These are phyloP conservation scores for Parascotia fuliginaria DNA, from an alignment of 2,888 invertebrate species.

Conservation along the genomic window DNA sequence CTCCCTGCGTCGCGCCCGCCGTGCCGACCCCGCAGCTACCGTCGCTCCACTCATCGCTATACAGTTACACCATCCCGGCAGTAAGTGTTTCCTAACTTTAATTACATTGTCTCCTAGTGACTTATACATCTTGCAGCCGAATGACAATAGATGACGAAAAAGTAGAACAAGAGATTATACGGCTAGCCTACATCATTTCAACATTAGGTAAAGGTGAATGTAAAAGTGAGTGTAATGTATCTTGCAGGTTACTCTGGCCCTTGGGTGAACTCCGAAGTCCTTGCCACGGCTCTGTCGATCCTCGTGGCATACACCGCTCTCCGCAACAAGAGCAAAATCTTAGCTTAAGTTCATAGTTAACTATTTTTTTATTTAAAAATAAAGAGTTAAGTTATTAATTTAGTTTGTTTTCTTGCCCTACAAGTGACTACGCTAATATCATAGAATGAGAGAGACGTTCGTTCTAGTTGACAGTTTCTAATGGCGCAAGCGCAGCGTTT, in stretches of 20 bases:
- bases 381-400: slow-evolving; percentile 58
- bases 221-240: no score
- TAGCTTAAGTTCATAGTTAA: slow-evolving; percentile 81
- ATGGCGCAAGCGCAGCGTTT: no score
- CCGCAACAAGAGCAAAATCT: slow-evolving; percentile 92
- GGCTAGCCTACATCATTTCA: no score
- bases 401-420: slow-evolving; percentile 13
- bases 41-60: slow-evolving; percentile 90
- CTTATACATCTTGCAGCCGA: no score
- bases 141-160: no score
- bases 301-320: slow-evolving; percentile 95
- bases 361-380: slow-evolving; percentile 57
- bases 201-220: no score
- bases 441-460: no score
- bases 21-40: slow-evolving; percentile 89
- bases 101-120: no score
- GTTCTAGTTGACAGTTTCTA: no score
- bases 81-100: slow-evolving; percentile 52
- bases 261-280: slow-evolving; percentile 96
- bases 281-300: slow-evolving; percentile 92
- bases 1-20: slow-evolving; percentile 92
- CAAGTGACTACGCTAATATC: neutral
- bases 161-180: no score
- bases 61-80: slow-evolving; percentile 84
- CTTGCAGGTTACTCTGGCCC: slow-evolving; percentile 94